Percentiles rank a stretch among this genome's conserved stretches.
Conservation (phyloP, 1,140 invertebrate species). For the Drosophila orosa region DNA sequence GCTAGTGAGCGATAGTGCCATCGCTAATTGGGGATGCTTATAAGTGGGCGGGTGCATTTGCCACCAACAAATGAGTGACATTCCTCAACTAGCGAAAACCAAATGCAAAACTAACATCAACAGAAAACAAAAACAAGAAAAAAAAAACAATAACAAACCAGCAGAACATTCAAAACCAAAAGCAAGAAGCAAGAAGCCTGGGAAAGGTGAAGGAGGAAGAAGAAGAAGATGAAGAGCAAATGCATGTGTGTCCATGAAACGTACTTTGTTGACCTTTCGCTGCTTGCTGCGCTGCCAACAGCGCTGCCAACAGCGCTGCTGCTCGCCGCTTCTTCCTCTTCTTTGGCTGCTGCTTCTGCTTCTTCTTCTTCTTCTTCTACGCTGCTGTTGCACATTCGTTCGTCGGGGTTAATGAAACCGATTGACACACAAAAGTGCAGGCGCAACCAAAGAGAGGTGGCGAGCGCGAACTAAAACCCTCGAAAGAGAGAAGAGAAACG, state of each 20-base stretch:
- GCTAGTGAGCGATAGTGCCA: not conserved
- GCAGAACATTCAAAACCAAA: constrained; percentile 14
- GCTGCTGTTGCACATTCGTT: constrained; percentile 41
- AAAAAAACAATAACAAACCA: constrained; percentile 18
- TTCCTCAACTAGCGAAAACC: constrained; percentile 16
- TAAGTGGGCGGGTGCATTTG: constrained; percentile 22
- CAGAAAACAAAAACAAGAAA: not conserved
- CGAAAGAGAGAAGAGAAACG: constrained; percentile 8
- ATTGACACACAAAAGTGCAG: constrained; percentile 83
- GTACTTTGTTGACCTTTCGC: constrained; percentile 74
- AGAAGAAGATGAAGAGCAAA: constrained; percentile 6
- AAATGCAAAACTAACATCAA: constrained; percentile 14
- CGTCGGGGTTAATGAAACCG: constrained; percentile 83
- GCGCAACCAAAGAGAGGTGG: constrained; percentile 24
- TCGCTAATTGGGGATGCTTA: constrained; percentile 14
- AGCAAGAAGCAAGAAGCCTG: constrained; percentile 2
- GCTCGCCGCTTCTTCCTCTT: constrained; percentile 4
- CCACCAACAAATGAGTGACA: constrained; percentile 19
- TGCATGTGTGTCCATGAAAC: constrained; percentile 55
- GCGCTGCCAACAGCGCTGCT: not conserved
- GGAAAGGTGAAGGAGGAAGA: constrained; percentile 2
- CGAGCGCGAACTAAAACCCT: constrained; percentile 10
- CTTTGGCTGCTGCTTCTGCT: not conserved
- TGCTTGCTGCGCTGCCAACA: constrained; percentile 25
- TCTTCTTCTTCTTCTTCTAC: constrained; percentile 8